phyloP scores from a whole-genome alignment of 2,797 vertebrate genomes.

The Taenioides sp. region DNA sequence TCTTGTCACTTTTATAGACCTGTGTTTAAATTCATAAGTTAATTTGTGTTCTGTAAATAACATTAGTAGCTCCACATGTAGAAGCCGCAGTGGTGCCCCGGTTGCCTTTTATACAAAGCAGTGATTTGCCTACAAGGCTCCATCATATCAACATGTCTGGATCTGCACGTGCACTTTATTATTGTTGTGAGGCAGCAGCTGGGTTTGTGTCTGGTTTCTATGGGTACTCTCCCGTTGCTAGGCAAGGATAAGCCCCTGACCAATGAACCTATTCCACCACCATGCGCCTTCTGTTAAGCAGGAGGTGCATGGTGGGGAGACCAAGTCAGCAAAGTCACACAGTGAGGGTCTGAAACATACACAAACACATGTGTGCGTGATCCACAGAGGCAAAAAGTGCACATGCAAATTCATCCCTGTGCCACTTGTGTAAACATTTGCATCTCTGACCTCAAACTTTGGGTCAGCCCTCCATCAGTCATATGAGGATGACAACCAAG shows the following conservation, averaged over 20 bases:
- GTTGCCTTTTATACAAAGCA: conserved; percentile 21
- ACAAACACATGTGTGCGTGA: neutral
- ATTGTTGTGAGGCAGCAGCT: conserved; percentile 62
- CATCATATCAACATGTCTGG: conserved; percentile 12
- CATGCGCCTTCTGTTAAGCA: conserved; percentile 76
- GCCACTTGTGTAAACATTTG: conserved; percentile 31
- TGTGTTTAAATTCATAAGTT: neutral
- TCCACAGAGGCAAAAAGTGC: conserved; percentile 5
- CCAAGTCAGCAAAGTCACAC: conserved; percentile 65
- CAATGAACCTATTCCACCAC: conserved; percentile 73
- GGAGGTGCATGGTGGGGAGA: conserved; percentile 57
- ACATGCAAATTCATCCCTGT: conserved; percentile 29
- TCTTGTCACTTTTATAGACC: neutral
- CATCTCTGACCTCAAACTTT: conserved; percentile 24
- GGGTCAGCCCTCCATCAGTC: conserved; percentile 5
- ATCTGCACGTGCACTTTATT: conserved; percentile 55
- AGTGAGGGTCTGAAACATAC: conserved; percentile 23
- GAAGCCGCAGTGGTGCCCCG: conserved; percentile 6
- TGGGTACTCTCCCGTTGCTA: conserved; percentile 79
- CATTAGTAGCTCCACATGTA: conserved; percentile 9
- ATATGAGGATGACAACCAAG: conserved; percentile 1
- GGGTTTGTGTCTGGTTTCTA: conserved; percentile 77
- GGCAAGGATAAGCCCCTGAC: conserved; percentile 79
- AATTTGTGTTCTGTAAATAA: neutral
- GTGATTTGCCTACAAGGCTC: conserved; percentile 3